Evolutionary conservation across 2,113 vertebrate species (phyloP).

Genomic region (Trematocara macrostoma): DNA sequence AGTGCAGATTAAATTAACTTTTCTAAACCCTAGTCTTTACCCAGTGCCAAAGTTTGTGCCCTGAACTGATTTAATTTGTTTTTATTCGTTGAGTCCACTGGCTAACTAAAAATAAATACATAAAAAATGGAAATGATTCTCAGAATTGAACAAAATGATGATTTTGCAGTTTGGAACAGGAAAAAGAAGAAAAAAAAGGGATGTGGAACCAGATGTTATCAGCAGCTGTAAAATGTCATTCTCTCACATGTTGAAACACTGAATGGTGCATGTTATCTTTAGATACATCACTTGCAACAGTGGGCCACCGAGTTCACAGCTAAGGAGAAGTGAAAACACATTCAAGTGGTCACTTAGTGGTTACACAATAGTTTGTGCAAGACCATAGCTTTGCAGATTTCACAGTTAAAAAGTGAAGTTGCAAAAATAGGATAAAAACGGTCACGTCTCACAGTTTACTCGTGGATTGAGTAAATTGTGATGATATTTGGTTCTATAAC

Average conservation of each 20-base stretch:
- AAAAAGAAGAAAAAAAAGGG: background rate
- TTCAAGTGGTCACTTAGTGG: constrained; percentile 17
- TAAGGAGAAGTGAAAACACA: constrained; percentile 63
- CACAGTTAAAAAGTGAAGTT: constrained; percentile 46
- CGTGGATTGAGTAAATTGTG: background rate
- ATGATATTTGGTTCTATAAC: background rate
- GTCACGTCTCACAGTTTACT: background rate
- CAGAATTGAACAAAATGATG: background rate
- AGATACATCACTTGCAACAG: background rate
- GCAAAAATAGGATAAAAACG: constrained; percentile 13
- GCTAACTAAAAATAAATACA: background rate
- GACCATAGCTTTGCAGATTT: constrained; percentile 46
- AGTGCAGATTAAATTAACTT: constrained; percentile 6
- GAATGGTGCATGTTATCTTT: background rate
- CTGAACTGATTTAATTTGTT: background rate
- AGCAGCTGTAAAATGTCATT: background rate
- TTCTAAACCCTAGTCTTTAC: background rate
- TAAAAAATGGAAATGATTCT: background rate
- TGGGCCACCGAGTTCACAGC: background rate
- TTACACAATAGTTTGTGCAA: constrained; percentile 58
- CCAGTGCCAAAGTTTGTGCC: background rate
- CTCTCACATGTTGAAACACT: constrained; percentile 27
- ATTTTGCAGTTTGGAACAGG: background rate
- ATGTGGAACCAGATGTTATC: background rate
- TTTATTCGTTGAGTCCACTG: background rate